phyloP scores from a whole-genome alignment of 2,888 invertebrate species.

The Phortica magna region DNA sequence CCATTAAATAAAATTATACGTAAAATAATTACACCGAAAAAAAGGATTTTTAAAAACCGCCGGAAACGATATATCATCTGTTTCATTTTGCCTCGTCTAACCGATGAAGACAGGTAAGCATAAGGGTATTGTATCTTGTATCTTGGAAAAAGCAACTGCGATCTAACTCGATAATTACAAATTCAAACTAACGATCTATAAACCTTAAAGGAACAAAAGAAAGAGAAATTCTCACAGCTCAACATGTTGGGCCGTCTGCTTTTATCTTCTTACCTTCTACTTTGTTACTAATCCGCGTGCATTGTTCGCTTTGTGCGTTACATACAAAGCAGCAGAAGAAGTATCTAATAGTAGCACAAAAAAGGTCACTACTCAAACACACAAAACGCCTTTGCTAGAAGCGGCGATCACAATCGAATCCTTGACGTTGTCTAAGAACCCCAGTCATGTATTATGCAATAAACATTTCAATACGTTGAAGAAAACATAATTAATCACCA shows the following conservation, averaged over 20 bases:
- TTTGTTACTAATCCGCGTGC: constrained; percentile 8
- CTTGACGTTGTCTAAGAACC: not conserved
- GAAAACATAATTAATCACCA: constrained; percentile 63
- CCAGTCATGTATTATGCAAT: constrained; percentile 17
- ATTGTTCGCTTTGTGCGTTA: not conserved
- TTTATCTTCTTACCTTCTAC: not conserved
- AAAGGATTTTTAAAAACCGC: not conserved
- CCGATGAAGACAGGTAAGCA: constrained; percentile 9
- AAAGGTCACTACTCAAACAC: not conserved
- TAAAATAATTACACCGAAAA: not conserved
- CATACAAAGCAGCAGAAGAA: not conserved
- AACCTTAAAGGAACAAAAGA: not conserved
- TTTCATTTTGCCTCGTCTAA: not conserved
- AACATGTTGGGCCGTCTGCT: not conserved
- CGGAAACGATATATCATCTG: constrained; percentile 26
- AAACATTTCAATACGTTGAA: constrained; percentile 36
- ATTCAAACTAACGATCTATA: constrained; percentile 11
- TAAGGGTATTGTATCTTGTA: not conserved
- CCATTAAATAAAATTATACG: too few relatives aligned
- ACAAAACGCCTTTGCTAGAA: not conserved
- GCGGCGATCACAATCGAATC: not conserved
- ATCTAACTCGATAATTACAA: constrained; percentile 22
- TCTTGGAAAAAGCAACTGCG: not conserved
- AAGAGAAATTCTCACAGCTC: constrained; percentile 4
- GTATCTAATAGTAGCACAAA: not conserved